A percentile compares a stretch with the other conserved stretches of the same genome.
Conservation (phyloP, 1,140 invertebrate genomes). For the Trichonephila clavipes region DNA sequence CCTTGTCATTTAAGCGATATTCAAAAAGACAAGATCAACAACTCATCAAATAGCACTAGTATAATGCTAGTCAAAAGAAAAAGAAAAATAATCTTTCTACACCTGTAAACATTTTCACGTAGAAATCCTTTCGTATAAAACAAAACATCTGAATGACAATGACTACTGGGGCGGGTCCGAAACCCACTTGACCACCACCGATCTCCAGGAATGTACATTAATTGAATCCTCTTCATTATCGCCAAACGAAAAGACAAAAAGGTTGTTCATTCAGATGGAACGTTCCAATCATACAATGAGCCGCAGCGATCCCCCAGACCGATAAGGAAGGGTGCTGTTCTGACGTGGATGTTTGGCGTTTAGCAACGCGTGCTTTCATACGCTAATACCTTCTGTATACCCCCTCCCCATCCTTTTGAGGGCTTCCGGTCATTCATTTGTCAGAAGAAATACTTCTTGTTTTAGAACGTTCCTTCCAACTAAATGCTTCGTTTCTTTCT, state of each 20-base stretch:
- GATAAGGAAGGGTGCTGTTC: not conserved
- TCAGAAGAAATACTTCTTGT: not conserved
- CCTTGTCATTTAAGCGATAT: too few relatives aligned
- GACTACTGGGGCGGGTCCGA: not conserved
- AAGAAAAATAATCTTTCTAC: too few relatives aligned
- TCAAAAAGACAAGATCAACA: too few relatives aligned
- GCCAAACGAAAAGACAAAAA: not conserved
- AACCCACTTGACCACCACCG: not conserved
- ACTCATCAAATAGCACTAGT: too few relatives aligned
- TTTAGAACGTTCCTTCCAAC: not conserved
- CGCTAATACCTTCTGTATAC: not conserved
- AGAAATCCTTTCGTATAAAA: not conserved
- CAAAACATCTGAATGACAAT: slow-evolving; percentile 24
- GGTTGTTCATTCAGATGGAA: slow-evolving; percentile 1
- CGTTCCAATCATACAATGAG: slow-evolving; percentile 34
- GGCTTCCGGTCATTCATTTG: slow-evolving; percentile 63
- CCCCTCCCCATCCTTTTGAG: not conserved
- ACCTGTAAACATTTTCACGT: too few relatives aligned
- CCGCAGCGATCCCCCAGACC: not conserved
- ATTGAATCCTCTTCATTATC: slow-evolving; percentile 56
- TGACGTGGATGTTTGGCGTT: slow-evolving; percentile 31
- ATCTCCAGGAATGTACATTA: not conserved
- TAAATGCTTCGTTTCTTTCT: slow-evolving; percentile 19
- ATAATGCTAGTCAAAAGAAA: too few relatives aligned
- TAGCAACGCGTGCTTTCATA: slow-evolving; percentile 53